phyloP scores from a whole-genome alignment of 2,113 vertebrate genomes.

The Chaetops frenatus region DNA sequence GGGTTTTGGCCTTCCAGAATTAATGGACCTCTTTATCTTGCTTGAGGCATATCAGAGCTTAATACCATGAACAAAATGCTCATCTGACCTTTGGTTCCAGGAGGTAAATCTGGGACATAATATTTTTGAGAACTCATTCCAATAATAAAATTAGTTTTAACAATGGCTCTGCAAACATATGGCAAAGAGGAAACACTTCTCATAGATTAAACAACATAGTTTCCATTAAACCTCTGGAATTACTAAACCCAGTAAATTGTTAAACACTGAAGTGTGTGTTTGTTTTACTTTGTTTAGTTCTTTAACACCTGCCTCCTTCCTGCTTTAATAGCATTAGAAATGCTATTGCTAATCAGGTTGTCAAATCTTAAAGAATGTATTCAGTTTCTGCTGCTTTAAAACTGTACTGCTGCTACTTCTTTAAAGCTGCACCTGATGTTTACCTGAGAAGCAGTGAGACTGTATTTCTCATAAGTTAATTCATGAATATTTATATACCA shows the following conservation, averaged over 20 bases:
- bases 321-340: slow-evolving; percentile 30
- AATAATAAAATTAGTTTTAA: slow-evolving; percentile 55
- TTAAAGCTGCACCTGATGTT: background rate
- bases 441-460: slow-evolving; percentile 24
- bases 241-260: background rate
- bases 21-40: slow-evolving; percentile 41
- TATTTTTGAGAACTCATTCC: slow-evolving; percentile 37
- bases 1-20: slow-evolving; percentile 40
- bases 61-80: slow-evolving; percentile 32
- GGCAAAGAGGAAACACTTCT: slow-evolving; percentile 35
- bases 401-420: background rate
- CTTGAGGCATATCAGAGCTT: background rate
- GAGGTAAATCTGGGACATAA: background rate
- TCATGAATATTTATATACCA: slow-evolving; percentile 31
- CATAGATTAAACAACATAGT: slow-evolving; percentile 32
- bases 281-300: slow-evolving; percentile 48
- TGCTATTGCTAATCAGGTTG: background rate
- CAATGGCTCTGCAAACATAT: slow-evolving; percentile 33
- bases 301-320: slow-evolving; percentile 26
- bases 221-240: slow-evolving; percentile 27
- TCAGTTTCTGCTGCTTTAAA: background rate
- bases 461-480: background rate
- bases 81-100: slow-evolving; percentile 19
- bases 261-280: background rate
- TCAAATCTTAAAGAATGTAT: background rate